phyloP scores from a whole-genome alignment of 2,113 vertebrate species.

The Oophaga pumilio region DNA sequence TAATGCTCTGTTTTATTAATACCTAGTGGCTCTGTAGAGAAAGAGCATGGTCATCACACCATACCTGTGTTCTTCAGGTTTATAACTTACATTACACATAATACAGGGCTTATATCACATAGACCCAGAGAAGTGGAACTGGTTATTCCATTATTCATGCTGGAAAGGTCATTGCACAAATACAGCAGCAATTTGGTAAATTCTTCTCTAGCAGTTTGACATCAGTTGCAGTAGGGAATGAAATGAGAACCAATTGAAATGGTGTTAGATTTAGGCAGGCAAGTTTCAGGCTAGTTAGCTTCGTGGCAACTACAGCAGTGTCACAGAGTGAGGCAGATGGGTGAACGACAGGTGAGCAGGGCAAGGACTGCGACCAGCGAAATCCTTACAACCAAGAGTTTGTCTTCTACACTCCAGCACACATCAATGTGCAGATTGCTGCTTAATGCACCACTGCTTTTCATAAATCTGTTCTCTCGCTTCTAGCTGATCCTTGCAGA shows the following conservation, averaged over 20 bases:
- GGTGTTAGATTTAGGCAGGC: background rate
- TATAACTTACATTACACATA: background rate
- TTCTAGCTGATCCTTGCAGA: constrained; percentile 28
- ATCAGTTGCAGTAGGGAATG: background rate
- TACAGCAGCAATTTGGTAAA: background rate
- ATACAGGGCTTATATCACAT: background rate
- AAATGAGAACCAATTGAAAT: background rate
- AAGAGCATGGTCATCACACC: background rate
- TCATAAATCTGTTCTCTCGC: constrained; percentile 19
- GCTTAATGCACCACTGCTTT: constrained; percentile 44
- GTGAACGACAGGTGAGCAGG: constrained; percentile 28
- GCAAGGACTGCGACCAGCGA: background rate
- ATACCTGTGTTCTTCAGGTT: background rate
- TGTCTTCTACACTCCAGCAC: constrained; percentile 36
- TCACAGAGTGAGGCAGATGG: constrained; percentile 10
- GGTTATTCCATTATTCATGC: background rate
- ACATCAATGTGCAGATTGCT: constrained; percentile 35
- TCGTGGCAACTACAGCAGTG: constrained; percentile 1
- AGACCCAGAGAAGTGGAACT: background rate
- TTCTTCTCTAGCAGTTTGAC: background rate
- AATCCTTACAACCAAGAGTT: constrained; percentile 27
- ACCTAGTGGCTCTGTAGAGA: background rate
- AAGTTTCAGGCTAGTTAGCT: constrained; percentile 44
- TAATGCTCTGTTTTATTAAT: background rate
- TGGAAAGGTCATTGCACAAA: background rate